Evolutionary conservation across 2,888 invertebrate genomes (phyloP).

Genomic region (Pemphredon lugubris): DNA sequence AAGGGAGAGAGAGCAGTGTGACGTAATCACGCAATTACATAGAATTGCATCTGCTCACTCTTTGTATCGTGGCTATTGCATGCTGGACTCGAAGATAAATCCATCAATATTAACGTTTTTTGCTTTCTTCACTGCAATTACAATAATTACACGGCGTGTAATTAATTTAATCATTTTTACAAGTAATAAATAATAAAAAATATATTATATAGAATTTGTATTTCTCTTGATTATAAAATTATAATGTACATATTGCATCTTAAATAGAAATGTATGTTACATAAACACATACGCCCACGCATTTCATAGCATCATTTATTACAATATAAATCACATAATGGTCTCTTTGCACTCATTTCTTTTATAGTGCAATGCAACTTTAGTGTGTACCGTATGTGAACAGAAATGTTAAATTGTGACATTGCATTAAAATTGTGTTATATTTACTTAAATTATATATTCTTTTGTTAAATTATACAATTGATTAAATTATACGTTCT

Average conservation of each 20-base stretch:
- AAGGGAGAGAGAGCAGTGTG: conserved; percentile 2
- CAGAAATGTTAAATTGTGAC: no score
- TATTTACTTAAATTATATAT: no score
- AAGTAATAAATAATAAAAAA: neutral
- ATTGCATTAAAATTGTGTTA: no score
- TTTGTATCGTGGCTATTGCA: neutral
- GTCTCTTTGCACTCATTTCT: neutral
- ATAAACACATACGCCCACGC: no score
- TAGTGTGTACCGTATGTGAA: no score
- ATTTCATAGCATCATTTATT: conserved; percentile 13
- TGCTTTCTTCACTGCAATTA: neutral
- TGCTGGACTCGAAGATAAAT: neutral
- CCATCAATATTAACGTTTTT: neutral
- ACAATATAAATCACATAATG: conserved; percentile 21
- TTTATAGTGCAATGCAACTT: conserved; percentile 1
- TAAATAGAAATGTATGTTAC: neutral
- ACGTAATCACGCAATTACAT: conserved; percentile 20
- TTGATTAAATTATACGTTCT: no score
- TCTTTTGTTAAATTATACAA: no score
- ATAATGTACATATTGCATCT: neutral
- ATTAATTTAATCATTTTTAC: no score
- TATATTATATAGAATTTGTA: neutral
- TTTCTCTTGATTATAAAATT: neutral
- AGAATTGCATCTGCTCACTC: conserved; percentile 4
- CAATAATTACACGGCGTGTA: neutral